A percentile compares a stretch with the other conserved stretches of the same genome.
phyloP scores from a whole-genome alignment of 2,797 vertebrate genomes.

The Gymnoscopelus microlampas region DNA sequence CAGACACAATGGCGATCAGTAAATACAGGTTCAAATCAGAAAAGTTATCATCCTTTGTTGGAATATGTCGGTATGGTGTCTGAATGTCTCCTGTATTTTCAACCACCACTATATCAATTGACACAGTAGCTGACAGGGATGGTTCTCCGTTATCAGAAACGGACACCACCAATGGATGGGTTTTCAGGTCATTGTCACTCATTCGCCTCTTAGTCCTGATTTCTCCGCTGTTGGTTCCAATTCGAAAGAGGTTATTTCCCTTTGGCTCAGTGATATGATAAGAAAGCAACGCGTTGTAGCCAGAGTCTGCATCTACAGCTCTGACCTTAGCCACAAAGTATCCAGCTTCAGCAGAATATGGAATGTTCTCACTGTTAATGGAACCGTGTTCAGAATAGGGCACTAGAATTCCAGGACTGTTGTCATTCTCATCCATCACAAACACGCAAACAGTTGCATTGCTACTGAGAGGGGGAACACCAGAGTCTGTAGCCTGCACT shows the following conservation, averaged over 20 bases:
- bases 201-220: no score
- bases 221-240: no score
- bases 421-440: conserved; percentile 75
- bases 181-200: no score
- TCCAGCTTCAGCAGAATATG: conserved; percentile 52
- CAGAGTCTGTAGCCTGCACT: conserved; percentile 71
- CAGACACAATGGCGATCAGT: conserved; percentile 55
- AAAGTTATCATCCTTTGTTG: conserved; percentile 43
- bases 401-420: conserved; percentile 63
- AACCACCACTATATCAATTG: no score
- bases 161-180: no score
- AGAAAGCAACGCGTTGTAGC: no score
- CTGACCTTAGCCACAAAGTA: no score
- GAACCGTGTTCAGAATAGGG: conserved; percentile 83
- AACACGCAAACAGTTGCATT: conserved; percentile 68
- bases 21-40: conserved; percentile 61
- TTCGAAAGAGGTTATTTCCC: no score
- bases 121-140: no score
- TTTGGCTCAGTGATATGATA: no score
- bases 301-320: no score
- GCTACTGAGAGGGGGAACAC: conserved; percentile 69
- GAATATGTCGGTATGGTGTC: conserved; percentile 40
- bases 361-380: conserved; percentile 83
- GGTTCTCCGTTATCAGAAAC: no score
- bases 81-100: conserved; percentile 41